A percentile compares a stretch with the other conserved stretches of the same genome.
Evolutionary conservation across 1,140 invertebrate genomes (phyloP).

Genomic region (Anoplophora glabripennis): DNA sequence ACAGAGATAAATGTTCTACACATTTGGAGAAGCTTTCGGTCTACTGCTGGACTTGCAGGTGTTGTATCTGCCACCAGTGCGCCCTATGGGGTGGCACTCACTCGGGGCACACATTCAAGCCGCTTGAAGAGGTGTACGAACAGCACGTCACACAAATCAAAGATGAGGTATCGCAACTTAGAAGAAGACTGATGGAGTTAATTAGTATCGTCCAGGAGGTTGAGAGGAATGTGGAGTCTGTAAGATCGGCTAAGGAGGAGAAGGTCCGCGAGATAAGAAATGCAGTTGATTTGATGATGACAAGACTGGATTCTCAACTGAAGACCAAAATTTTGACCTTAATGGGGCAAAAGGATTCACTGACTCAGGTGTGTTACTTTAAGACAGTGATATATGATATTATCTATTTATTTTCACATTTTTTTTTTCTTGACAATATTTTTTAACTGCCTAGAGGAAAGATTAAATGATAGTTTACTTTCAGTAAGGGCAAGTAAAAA

Average conservation of each 20-base stretch:
- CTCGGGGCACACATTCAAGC: constrained; percentile 86
- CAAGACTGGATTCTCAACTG: constrained; percentile 83
- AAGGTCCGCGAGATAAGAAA: constrained; percentile 86
- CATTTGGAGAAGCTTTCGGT: constrained; percentile 87
- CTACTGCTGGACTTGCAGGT: constrained; percentile 85
- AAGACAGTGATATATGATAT: no score
- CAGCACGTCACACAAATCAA: constrained; percentile 81
- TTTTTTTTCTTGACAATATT: not conserved
- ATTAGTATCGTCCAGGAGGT: constrained; percentile 86
- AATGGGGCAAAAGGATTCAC: constrained; percentile 82
- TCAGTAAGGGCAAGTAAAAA: no score
- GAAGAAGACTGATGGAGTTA: constrained; percentile 76
- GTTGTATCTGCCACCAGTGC: constrained; percentile 91
- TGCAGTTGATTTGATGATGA: constrained; percentile 90
- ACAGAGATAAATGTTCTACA: constrained; percentile 68
- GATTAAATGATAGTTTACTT: not conserved
- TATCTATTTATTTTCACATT: no score
- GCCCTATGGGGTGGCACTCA: constrained; percentile 88
- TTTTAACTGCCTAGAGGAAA: not conserved
- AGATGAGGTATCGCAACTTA: constrained; percentile 75
- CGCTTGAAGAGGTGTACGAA: constrained; percentile 85
- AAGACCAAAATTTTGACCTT: constrained; percentile 84
- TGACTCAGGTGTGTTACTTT: constrained; percentile 59
- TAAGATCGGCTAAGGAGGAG: constrained; percentile 86
- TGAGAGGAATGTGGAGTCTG: constrained; percentile 86